Evolutionary conservation across 1,140 invertebrate species (phyloP).

Genomic region (Mizuhopecten yessoensis): DNA sequence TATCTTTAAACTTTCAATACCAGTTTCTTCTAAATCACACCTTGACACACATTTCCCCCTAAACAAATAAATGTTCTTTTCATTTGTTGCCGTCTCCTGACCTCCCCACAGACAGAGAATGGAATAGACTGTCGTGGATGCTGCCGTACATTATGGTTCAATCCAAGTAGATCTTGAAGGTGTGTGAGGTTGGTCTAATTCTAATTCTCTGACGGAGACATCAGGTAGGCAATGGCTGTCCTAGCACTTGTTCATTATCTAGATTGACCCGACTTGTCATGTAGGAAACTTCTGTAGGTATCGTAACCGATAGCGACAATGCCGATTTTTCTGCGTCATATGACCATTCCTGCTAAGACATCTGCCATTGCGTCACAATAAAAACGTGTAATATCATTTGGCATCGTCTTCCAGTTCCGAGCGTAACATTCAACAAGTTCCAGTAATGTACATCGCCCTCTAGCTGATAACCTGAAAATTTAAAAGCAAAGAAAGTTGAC

Average conservation of each 20-base stretch:
- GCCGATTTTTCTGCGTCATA: neutral
- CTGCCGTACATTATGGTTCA: neutral
- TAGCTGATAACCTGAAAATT: conserved; percentile 65
- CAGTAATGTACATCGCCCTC: conserved; percentile 68
- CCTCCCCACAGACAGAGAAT: neutral
- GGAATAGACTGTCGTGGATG: neutral
- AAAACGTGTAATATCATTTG: conserved; percentile 74
- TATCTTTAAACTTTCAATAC: neutral
- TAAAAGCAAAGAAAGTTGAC: too few relatives aligned
- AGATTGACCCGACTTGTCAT: neutral
- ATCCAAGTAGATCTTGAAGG: neutral
- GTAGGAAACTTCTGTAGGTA: neutral
- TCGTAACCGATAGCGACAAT: neutral
- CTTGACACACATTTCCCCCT: too few relatives aligned
- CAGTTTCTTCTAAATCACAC: too few relatives aligned
- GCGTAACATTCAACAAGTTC: conserved; percentile 71
- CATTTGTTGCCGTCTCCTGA: neutral
- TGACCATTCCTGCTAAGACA: conserved; percentile 63
- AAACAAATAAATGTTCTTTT: neutral
- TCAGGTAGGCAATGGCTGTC: neutral
- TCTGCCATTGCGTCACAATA: conserved; percentile 74
- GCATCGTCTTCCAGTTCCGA: conserved; percentile 69
- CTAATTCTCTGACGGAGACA: neutral
- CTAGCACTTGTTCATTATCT: neutral
- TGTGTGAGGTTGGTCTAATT: neutral